Evolutionary conservation across 2,797 vertebrate species (phyloP), one percentile per base, ranked within the genome.

Genomic region (Steatocranus sp.): DNA sequence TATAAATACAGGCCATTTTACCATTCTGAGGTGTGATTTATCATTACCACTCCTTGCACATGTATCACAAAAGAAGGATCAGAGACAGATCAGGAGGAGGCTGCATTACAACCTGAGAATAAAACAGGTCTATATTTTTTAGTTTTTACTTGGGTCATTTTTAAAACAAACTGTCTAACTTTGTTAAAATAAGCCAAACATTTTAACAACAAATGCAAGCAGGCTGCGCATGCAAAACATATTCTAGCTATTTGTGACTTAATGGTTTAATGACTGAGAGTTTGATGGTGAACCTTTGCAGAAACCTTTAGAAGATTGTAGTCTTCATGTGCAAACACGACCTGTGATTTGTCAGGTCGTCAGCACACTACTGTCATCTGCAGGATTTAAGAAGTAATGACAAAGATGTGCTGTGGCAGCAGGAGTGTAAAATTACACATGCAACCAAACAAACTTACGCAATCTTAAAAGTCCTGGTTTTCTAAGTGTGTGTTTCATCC

Each of bases 331-430:
- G 9, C 9, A 30, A 43, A 25, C 43, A 38, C 23, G 4, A 30
- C 41, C 43, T 8, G 9, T 79, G 74, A 85, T 27, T 61, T 87
- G 75, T 54, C 78, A 86, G 68, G 53, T 79, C 54, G 63, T 90
- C 78, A 82, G 90, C 79, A 74, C 87, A 32, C 85, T 88, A 75
- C 87, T 91, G 93, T 88, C 92, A 89, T 85, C 93, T 93, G 88
- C 88, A 90, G 93, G 93, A 86, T 41, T 12, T 51, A 50, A 82
- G 8, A 11, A 70, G 88, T 32, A 89, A 88, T 84, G 68, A 76
- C 88, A 91, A 43, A 48, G 27, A 82, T 1, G 25, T 3, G n/a
- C 73, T 79, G 30, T 5, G 8, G 10, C 79, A 12, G 3, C 15
- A 46, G 20, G 20, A 50, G 20, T 17, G 17, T 43, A 25, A 61